Evolutionary conservation across 2,888 invertebrate genomes (phyloP).

Genomic region (Lamproptera curius): DNA sequence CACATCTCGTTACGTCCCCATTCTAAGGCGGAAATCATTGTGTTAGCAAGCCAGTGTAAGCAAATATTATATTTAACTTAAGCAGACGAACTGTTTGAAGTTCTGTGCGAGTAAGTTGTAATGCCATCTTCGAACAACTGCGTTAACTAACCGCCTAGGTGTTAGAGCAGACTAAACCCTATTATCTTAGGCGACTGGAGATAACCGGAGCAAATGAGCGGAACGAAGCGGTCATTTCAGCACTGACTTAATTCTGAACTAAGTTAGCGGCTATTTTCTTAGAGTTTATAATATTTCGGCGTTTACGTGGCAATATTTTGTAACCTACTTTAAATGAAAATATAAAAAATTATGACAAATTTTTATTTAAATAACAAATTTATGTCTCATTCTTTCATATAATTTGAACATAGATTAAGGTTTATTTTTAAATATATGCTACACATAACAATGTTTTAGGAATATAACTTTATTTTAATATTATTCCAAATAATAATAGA

Average conservation of each 20-base stretch:
- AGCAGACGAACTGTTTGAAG: background rate
- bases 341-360: too few species aligned
- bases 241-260: background rate
- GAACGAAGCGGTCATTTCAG: background rate
- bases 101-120: constrained; percentile 1
- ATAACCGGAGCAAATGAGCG: constrained; percentile 7
- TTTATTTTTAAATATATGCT: too few species aligned
- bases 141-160: constrained; percentile 7
- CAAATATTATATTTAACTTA: too few species aligned
- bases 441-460: too few species aligned
- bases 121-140: constrained; percentile 1
- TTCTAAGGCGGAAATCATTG: background rate
- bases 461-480: too few species aligned
- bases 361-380: too few species aligned
- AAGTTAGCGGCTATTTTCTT: background rate
- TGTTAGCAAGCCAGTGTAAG: too few species aligned
- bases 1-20: background rate
- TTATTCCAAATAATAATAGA: too few species aligned
- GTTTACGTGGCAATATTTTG: background rate
- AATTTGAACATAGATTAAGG: too few species aligned
- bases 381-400: too few species aligned
- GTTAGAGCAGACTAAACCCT: constrained; percentile 1
- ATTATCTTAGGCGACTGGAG: background rate
- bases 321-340: too few species aligned
- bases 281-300: background rate